A percentile compares a stretch with the other conserved stretches of the same genome.
phyloP scores from a whole-genome alignment of 2,113 vertebrate genomes.

The Sphyrna mokarran region DNA sequence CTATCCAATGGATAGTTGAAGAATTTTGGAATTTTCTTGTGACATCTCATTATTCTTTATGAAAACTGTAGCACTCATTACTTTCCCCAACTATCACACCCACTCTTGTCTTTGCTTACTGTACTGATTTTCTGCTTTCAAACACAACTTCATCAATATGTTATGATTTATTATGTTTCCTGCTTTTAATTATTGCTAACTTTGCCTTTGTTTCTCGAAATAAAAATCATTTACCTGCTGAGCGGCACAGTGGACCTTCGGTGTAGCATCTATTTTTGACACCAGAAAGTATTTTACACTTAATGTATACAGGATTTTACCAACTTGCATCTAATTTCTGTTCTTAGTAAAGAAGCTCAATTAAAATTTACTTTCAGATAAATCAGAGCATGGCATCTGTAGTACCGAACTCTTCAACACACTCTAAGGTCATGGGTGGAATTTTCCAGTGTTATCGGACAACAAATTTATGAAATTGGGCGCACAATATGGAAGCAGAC shows the following conservation, averaged over 20 bases:
- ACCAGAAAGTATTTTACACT: neutral
- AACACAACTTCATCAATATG: neutral
- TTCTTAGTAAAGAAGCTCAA: neutral
- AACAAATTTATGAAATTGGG: too few species aligned
- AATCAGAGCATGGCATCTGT: neutral
- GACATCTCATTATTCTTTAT: neutral
- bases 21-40: neutral
- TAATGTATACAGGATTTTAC: neutral
- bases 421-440: neutral
- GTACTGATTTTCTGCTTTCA: neutral
- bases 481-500: too few species aligned
- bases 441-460: too few species aligned
- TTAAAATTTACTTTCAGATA: neutral
- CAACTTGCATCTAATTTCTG: neutral
- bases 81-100: too few species aligned
- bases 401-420: neutral
- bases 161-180: neutral
- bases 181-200: neutral
- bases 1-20: neutral
- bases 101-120: neutral
- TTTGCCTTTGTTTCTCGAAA: neutral
- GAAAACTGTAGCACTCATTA: neutral
- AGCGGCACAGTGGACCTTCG: neutral
- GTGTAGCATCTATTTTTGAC: neutral
- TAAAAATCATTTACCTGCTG: neutral